phyloP scores from a whole-genome alignment of 2,113 vertebrate species.

The Colistium nudipinnis region DNA sequence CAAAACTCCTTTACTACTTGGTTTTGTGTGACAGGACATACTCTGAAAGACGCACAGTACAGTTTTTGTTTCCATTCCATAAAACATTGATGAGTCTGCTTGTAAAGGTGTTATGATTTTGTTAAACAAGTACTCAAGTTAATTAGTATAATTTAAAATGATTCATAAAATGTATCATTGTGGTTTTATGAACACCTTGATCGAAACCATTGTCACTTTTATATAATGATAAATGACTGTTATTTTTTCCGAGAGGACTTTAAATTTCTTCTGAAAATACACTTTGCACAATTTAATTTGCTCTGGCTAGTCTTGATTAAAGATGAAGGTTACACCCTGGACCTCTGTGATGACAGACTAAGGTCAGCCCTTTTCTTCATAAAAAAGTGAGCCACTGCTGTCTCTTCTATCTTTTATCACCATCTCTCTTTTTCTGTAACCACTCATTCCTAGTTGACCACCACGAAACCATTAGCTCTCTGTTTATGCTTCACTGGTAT shows the following conservation, averaged over 20 bases:
- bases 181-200: slow-evolving; percentile 14
- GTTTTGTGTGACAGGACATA: background rate
- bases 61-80: too few species aligned
- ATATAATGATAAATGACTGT: slow-evolving; percentile 9
- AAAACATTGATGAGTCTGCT: slow-evolving; percentile 38
- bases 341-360: slow-evolving; percentile 14
- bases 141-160: slow-evolving; percentile 28
- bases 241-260: slow-evolving; percentile 9
- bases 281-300: slow-evolving; percentile 4
- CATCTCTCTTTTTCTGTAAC: background rate
- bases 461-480: slow-evolving; percentile 75
- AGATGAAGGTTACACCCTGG: slow-evolving; percentile 17
- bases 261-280: slow-evolving; percentile 17
- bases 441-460: slow-evolving; percentile 54
- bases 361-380: slow-evolving; percentile 9
- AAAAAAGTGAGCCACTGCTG: slow-evolving; percentile 24
- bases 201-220: slow-evolving; percentile 2
- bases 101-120: slow-evolving; percentile 48
- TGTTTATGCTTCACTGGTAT: slow-evolving; percentile 57
- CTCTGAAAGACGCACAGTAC: slow-evolving; percentile 12
- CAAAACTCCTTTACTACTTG: background rate
- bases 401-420: slow-evolving; percentile 26
- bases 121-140: slow-evolving; percentile 27
- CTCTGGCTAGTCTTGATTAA: slow-evolving; percentile 5
- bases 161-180: slow-evolving; percentile 17